A percentile compares a stretch with the other conserved stretches of the same genome.
phyloP scores from a whole-genome alignment of 64 coral and sea anemone species.

The Hydrozoanthus tunicans region DNA sequence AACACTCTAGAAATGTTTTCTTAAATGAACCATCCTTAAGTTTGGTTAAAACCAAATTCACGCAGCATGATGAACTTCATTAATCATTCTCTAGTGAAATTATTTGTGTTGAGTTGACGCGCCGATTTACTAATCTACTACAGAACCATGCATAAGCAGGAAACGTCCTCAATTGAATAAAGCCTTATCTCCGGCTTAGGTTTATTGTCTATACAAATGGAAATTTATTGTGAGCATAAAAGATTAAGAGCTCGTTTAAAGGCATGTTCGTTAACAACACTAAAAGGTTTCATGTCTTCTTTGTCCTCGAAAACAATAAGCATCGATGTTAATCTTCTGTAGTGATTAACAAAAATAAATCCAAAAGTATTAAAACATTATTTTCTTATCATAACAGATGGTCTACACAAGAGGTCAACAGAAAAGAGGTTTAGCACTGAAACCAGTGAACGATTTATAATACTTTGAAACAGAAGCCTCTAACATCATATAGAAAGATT shows the following conservation, averaged over 20 bases:
- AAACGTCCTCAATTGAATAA: not conserved
- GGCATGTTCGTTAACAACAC: not conserved
- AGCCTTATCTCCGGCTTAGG: not conserved
- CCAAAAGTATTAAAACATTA: too few relatives aligned
- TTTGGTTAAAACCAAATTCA: not conserved
- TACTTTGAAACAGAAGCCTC: too few relatives aligned
- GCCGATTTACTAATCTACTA: too few relatives aligned
- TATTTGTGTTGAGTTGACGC: too few relatives aligned
- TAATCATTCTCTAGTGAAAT: not conserved
- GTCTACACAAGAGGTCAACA: too few relatives aligned
- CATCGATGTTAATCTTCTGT: not conserved
- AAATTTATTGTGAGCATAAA: not conserved
- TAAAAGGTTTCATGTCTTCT: not conserved
- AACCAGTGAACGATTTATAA: too few relatives aligned
- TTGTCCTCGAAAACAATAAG: not conserved
- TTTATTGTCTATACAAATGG: not conserved
- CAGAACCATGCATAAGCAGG: not conserved
- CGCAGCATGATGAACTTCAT: not conserved
- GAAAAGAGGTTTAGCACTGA: too few relatives aligned
- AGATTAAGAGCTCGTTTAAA: not conserved
- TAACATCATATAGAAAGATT: too few relatives aligned
- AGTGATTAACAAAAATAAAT: too few relatives aligned
- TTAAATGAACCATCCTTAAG: not conserved
- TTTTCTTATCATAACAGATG: too few relatives aligned
- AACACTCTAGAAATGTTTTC: not conserved